Base-by-base conservation (phyloP, 2,888 invertebrate species). In the Andrena bucephala region DNA sequence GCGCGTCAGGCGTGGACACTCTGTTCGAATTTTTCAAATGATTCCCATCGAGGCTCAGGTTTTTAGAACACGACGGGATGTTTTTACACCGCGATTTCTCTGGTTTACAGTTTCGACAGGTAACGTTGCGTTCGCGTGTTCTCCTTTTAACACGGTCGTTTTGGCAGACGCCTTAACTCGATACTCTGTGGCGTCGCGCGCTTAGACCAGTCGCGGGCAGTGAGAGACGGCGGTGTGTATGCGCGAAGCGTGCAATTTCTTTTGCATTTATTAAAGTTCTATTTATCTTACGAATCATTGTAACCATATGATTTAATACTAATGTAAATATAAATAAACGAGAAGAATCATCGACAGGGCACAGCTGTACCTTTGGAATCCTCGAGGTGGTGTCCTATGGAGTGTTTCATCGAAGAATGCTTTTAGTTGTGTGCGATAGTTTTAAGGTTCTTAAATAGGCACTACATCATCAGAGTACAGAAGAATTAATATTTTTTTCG, bases 301-400 rank as follows among this genome's bases (percentile, higher is more conserved):
- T 85, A 85, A 78, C 72, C 84, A 16, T 81, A 81, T 75, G 81
- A 81, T 81, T 84, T 84, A 77, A 77, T 67, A 81, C 75, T 81
- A 78, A 78, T 85, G 76, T 84, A 85, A 77, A 85, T 84, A 81
- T 65, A 69, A 85, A 85, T 85, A 84, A 85, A 85, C 31, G 65
- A 73, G 63, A 59, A 73, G 68, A 75, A 72, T 54, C 71, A 71
- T 66, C 74, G 67, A 63, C 48, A 81, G 62, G 36, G 68, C 27
- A 6, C 33, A 3, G 33, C 36, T 24, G 24, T 31, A 36, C 16
- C 31, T 69, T 27, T 7, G 29, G 59, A 24, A 33, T 63, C 70
- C 70, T 54, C 16, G 50, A 50, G 31, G 24, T 66, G 57, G 10
- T 4, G 10, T 42, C 10, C 57, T 57, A 4, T 27, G 24, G 20